phyloP scores from a whole-genome alignment of 2,888 invertebrate species.

The Osmoderma eremita region DNA sequence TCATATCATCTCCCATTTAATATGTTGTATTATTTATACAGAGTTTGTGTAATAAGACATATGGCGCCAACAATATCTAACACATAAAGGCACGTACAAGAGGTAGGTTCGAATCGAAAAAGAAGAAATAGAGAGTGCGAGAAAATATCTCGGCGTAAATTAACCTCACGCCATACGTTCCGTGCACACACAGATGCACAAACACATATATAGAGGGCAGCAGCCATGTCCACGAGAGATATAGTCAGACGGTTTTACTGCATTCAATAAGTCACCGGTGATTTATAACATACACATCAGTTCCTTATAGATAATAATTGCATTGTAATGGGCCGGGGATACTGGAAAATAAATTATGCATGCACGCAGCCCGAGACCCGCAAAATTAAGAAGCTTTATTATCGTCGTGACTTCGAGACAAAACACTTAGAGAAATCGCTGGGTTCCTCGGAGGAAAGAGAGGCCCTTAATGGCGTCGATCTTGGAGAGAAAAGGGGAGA shows the following conservation, averaged over 20 bases:
- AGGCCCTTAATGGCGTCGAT: background rate
- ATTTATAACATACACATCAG: constrained; percentile 53
- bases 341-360: constrained; percentile 49
- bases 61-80: constrained; percentile 54
- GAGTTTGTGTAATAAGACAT: constrained; percentile 46
- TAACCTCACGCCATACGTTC: constrained; percentile 50
- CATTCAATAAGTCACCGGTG: constrained; percentile 55
- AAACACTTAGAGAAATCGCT: constrained; percentile 32
- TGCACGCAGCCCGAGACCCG: constrained; percentile 41
- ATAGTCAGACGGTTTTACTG: constrained; percentile 53
- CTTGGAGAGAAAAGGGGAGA: constrained; percentile 5
- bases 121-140: constrained; percentile 46
- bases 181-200: constrained; percentile 35
- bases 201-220: constrained; percentile 8
- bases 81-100: constrained; percentile 13
- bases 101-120: constrained; percentile 19
- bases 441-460: constrained; percentile 26
- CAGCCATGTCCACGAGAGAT: constrained; percentile 43
- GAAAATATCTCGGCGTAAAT: constrained; percentile 51
- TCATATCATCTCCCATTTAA: constrained; percentile 4
- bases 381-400: constrained; percentile 46
- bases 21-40: constrained; percentile 29
- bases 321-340: constrained; percentile 51
- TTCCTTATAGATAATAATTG: constrained; percentile 56
- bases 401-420: constrained; percentile 42